Evolutionary conservation across 1,140 invertebrate species (phyloP).

Genomic region (Eurosta solidaginis): DNA sequence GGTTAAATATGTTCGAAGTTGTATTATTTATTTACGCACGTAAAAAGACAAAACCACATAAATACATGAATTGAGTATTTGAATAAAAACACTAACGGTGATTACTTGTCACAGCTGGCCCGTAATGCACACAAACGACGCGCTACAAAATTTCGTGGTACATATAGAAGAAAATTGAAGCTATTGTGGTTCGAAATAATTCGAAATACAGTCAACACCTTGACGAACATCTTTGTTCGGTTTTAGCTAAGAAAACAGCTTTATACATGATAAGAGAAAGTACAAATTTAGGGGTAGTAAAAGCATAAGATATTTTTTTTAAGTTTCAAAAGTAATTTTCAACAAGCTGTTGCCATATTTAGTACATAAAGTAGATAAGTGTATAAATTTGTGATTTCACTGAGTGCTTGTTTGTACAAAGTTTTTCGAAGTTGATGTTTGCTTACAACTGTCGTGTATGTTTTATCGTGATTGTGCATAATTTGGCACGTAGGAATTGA

Average conservation of each 20-base stretch:
- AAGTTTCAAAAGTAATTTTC: not conserved
- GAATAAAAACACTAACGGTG: not conserved
- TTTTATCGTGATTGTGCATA: too few relatives aligned
- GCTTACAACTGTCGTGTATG: too few relatives aligned
- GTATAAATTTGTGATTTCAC: too few relatives aligned
- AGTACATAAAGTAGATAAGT: not conserved
- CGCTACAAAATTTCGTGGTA: not conserved
- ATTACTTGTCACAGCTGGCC: slow-evolving; percentile 13
- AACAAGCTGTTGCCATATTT: not conserved
- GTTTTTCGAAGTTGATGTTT: too few relatives aligned
- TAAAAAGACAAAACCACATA: too few relatives aligned
- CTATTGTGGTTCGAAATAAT: not conserved
- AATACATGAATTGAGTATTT: not conserved
- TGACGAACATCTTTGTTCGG: not conserved
- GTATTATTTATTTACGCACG: not conserved
- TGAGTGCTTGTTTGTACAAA: too few relatives aligned
- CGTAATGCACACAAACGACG: not conserved
- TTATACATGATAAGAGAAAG: not conserved
- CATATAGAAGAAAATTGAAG: not conserved
- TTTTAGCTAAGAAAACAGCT: too few relatives aligned
- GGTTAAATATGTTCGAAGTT: not conserved
- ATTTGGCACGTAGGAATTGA: too few relatives aligned
- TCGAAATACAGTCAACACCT: not conserved
- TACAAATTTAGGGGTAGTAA: not conserved
- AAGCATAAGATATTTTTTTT: not conserved